Percentiles rank a stretch among this genome's conserved stretches.
These are phyloP conservation scores for Varecia variegata DNA, from an alignment of 2,797 vertebrate species.

Conservation along the genomic window DNA sequence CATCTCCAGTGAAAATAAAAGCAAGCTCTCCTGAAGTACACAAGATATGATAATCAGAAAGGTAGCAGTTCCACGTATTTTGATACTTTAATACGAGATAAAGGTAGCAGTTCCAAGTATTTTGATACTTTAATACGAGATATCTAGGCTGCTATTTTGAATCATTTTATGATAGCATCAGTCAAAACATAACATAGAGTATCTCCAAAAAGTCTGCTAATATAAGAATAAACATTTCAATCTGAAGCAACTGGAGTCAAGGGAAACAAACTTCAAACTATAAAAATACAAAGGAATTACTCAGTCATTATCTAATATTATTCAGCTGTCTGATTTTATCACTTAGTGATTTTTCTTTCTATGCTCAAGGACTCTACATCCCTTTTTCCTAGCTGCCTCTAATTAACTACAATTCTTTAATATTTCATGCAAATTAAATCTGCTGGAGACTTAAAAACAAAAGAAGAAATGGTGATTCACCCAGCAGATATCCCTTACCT, in stretches of 20 bases:
- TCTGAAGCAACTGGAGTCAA: not conserved
- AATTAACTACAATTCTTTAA: not conserved
- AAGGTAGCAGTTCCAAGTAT: not conserved
- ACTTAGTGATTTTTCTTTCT: not conserved
- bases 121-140: not conserved
- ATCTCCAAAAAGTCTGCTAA: not conserved
- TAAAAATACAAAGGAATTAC: not conserved
- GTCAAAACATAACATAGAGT: slow-evolving; percentile 8
- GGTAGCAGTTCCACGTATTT: too few relatives aligned
- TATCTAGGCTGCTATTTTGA: not conserved
- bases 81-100: not conserved
- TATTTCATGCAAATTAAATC: slow-evolving; percentile 22
- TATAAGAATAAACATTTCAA: not conserved
- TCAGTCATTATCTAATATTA: not conserved
- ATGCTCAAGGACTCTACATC: not conserved
- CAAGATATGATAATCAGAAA: not conserved
- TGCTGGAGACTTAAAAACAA: not conserved
- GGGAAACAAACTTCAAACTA: not conserved
- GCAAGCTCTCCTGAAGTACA: not conserved
- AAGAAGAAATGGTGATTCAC: not conserved
- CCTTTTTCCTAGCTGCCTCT: not conserved
- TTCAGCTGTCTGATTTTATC: not conserved
- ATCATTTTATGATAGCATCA: not conserved
- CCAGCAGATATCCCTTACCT: not conserved
- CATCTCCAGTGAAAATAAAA: not conserved